These are phyloP conservation scores for Goniozus legneri DNA, from an alignment of 1,140 invertebrate genomes.

Conservation along the genomic window DNA sequence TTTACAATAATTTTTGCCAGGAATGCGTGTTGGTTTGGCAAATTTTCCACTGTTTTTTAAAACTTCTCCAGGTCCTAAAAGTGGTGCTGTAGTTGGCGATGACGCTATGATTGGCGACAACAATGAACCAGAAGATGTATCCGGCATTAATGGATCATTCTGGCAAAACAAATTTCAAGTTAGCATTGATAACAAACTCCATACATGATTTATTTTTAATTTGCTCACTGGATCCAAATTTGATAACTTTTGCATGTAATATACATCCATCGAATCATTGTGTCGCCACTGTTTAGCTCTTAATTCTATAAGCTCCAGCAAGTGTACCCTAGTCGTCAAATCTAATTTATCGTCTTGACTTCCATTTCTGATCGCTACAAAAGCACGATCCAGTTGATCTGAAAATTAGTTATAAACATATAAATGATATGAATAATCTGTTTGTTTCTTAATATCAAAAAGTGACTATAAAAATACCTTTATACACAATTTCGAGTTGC, in stretches of 20 bases:
- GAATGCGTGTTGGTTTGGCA: constrained; percentile 81
- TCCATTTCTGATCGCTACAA: constrained; percentile 81
- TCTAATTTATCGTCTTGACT: constrained; percentile 76
- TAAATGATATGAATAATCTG: background rate
- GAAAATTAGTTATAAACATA: constrained; percentile 9
- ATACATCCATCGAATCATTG: constrained; percentile 74
- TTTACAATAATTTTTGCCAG: constrained; percentile 88
- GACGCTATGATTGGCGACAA: constrained; percentile 34
- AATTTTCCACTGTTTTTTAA: constrained; percentile 86
- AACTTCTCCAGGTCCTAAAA: constrained; percentile 76
- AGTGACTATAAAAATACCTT: constrained; percentile 56
- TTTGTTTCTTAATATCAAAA: constrained; percentile 8
- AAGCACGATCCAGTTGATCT: constrained; percentile 69
- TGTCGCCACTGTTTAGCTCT: constrained; percentile 82
- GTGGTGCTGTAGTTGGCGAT: constrained; percentile 52
- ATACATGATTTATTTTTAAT: background rate
- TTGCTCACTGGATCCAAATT: constrained; percentile 64
- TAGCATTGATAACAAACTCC: background rate
- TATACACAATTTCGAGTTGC: constrained; percentile 71
- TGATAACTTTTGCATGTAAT: constrained; percentile 76
- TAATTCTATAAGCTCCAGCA: constrained; percentile 85
- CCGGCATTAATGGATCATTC: constrained; percentile 33
- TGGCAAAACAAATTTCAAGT: constrained; percentile 12
- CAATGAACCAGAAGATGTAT: constrained; percentile 39
- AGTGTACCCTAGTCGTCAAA: constrained; percentile 74